Evolutionary conservation across 2,888 invertebrate species (phyloP), one percentile per base, ranked within the genome.

Genomic region (Trissolcus brochymenae): DNA sequence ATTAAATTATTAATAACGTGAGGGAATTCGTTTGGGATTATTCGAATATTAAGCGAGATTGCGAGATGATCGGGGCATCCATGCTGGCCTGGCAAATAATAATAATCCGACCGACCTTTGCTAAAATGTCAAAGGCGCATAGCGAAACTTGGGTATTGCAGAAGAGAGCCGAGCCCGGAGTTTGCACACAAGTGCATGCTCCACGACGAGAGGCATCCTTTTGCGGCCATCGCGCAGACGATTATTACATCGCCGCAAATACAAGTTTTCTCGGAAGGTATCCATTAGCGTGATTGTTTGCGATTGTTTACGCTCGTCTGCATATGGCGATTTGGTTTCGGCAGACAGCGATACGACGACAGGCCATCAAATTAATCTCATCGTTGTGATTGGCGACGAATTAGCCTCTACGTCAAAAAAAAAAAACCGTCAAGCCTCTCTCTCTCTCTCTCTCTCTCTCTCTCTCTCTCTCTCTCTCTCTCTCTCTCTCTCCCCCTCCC

Each of bases 231-330:
- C 25, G 35, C 9, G 35, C 64, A 76, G 67, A 78, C 84, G 82
- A 85, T 85, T 84, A 85, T 85, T 84, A 81, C 81, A 80, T 79
- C 79, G 81, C 78, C 78, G 80, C 78, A 79, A 81, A 82, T 81
- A 83, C 82, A 84, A 85, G 84, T 85, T 84, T 85, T 84, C 85
- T 81, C 80, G 79, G 83, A 85, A 84, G 82, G 80, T 83, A 83
- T 84, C 86, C 83, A 86, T 86, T 86, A 86, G 80, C 81, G 79
- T 83, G 85, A 85, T 84, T 84, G 84, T 85, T 83, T 81, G 81
- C 80, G 81, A 56, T 50, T n/a, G n/a, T 68, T 64, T 75, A 75
- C 68, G 67, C 64, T 64, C 68, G 57, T 51, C 61, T 57, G 73
- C 65, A 55, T 61, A 73, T 60, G 61, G 61, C 78, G 67, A 76